Evolutionary conservation across 2,797 vertebrate species (phyloP).

Genomic region (Scyliorhinus canicula): DNA sequence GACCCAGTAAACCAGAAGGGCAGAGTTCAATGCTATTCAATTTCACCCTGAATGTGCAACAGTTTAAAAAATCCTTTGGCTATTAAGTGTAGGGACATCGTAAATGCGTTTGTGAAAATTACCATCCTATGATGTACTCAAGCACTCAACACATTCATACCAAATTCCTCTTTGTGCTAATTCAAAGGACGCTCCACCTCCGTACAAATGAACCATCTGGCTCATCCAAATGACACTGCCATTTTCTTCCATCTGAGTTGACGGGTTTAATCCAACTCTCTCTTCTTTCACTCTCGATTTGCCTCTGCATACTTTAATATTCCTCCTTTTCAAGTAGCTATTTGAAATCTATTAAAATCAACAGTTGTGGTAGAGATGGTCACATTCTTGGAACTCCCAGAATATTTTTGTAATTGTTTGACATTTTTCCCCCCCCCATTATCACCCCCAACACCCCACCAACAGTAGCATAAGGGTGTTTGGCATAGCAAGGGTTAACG

Average conservation of each 20-base stretch:
- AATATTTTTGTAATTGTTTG: not conserved
- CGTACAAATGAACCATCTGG: not conserved
- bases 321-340: no score
- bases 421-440: not conserved
- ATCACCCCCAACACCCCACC: not conserved
- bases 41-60: slow-evolving; percentile 4
- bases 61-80: not conserved
- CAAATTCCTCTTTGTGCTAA: not conserved
- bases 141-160: slow-evolving; percentile 22
- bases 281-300: no score
- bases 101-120: not conserved
- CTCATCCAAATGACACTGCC: not conserved
- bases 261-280: not conserved
- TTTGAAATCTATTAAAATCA: not conserved
- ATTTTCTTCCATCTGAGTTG: not conserved
- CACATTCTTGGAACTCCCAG: not conserved
- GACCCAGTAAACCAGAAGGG: not conserved
- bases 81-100: not conserved
- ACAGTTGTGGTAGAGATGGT: not conserved
- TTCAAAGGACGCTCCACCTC: not conserved
- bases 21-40: not conserved
- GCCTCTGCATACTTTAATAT: not conserved
- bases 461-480: not conserved
- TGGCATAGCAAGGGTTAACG: no score
- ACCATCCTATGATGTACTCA: not conserved